Conservation (phyloP, 2,113 vertebrate genomes). For the Rhinolophus sinicus region DNA sequence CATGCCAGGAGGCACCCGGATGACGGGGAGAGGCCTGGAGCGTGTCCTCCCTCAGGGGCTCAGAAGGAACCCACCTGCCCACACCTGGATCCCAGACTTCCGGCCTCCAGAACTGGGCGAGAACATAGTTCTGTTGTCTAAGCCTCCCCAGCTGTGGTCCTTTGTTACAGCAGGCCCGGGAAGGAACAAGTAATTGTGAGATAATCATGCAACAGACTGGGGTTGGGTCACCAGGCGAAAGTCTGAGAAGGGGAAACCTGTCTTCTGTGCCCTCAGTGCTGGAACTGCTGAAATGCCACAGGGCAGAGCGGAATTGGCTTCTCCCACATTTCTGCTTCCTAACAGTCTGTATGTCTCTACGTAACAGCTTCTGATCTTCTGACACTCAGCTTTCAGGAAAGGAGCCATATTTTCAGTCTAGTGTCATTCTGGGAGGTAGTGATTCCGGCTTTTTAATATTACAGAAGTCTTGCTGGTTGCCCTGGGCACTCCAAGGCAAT, state of each 20-base stretch:
- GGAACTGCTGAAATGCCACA: fast-evolving
- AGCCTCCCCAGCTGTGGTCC: not conserved
- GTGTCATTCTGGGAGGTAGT: too few relatives aligned
- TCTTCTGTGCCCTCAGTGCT: fast-evolving
- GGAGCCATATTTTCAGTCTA: fast-evolving
- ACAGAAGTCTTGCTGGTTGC: too few relatives aligned
- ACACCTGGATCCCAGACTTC: not conserved
- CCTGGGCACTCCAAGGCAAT: not conserved
- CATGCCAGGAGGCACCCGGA: not conserved
- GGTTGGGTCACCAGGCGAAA: too few relatives aligned
- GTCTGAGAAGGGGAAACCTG: not conserved
- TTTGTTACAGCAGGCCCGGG: not conserved
- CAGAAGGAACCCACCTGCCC: not conserved
- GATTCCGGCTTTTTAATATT: fast-evolving
- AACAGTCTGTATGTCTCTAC: not conserved
- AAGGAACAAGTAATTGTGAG: not conserved
- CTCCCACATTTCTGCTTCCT: not conserved
- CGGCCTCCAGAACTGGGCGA: not conserved
- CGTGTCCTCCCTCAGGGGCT: not conserved
- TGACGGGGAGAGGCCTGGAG: not conserved
- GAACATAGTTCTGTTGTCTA: not conserved
- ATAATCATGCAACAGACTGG: fast-evolving
- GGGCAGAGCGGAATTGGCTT: fast-evolving
- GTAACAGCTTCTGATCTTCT: too few relatives aligned
- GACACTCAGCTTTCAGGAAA: not conserved